Conservation (phyloP, 2,797 vertebrate species). For the Mustela erminea region DNA sequence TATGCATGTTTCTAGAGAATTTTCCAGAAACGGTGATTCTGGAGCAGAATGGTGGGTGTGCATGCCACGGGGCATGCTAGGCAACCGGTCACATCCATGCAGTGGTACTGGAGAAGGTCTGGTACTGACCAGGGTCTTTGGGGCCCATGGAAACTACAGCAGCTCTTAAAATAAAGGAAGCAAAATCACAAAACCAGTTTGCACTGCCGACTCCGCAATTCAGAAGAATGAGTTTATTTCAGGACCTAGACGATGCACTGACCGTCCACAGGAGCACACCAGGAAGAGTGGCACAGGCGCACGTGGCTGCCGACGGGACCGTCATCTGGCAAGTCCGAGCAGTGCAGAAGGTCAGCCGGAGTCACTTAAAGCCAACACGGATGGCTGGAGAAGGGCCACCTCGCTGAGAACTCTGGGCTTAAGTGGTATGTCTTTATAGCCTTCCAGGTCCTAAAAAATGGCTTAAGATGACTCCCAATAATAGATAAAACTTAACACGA, state of each 20-base stretch:
- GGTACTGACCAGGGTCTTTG: neutral
- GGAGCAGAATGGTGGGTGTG: too few species aligned
- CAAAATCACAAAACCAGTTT: neutral
- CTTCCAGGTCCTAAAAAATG: neutral
- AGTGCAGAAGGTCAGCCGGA: neutral
- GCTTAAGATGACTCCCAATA: neutral
- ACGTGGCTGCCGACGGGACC: fast-evolving
- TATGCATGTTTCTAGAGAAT: too few species aligned
- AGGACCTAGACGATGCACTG: neutral
- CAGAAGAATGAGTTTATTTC: neutral
- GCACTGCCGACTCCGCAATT: neutral
- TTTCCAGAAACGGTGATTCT: too few species aligned
- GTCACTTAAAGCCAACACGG: neutral
- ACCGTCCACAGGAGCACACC: neutral
- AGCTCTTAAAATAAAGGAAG: neutral
- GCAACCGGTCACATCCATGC: fast-evolving
- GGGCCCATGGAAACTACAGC: neutral
- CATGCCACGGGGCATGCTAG: too few species aligned
- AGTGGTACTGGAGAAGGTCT: too few species aligned
- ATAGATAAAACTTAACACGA: neutral
- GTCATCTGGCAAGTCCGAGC: neutral
- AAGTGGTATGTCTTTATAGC: neutral
- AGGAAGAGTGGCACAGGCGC: neutral
- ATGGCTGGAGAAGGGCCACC: neutral
- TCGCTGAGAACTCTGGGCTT: neutral